These are phyloP conservation scores for Sitta europaea DNA, from an alignment of 2,113 vertebrate species.

Conservation along the genomic window DNA sequence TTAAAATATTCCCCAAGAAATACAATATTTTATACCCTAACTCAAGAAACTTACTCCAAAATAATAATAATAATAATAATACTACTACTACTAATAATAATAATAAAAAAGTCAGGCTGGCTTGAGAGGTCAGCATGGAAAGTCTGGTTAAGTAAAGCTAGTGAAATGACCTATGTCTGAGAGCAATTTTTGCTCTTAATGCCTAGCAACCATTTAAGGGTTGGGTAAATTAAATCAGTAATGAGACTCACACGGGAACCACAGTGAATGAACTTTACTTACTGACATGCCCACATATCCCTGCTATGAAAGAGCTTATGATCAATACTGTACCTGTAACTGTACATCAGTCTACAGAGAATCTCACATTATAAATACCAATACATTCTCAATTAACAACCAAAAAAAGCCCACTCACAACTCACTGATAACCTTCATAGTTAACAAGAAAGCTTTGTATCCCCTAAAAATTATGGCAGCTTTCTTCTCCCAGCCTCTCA, in stretches of 20 bases:
- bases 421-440: background rate
- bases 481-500: background rate
- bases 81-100: background rate
- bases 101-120: background rate
- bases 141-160: background rate
- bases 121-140: background rate
- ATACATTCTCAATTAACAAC: background rate
- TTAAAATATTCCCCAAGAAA: constrained; percentile 53
- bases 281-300: background rate
- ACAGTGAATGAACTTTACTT: background rate
- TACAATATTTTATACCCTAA: background rate
- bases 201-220: background rate
- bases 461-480: background rate
- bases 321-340: background rate
- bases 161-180: background rate
- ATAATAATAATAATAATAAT: background rate
- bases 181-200: background rate
- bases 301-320: background rate
- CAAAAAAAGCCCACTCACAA: background rate
- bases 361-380: background rate
- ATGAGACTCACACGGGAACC: background rate
- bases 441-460: background rate
- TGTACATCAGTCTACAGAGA: background rate
- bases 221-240: background rate
- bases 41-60: background rate